Conservation (phyloP, 2,113 vertebrate species). For the Emydura subglobosa region DNA sequence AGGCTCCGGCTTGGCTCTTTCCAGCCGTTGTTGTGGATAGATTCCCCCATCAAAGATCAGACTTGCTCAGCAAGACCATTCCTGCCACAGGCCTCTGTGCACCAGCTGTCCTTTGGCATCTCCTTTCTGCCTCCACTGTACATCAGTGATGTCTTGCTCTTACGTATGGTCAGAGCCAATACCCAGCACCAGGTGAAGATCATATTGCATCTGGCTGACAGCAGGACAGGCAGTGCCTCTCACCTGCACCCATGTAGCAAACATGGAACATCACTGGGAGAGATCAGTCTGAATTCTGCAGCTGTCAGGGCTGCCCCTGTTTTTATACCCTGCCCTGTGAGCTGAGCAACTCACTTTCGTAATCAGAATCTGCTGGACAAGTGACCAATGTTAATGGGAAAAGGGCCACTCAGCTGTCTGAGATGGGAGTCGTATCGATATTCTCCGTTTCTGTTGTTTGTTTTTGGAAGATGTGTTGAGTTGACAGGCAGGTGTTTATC, state of each 20-base stretch:
- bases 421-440: not conserved
- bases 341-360: fast-evolving
- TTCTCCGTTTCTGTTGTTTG: not conserved
- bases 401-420: fast-evolving
- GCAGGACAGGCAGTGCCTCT: not conserved
- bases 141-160: not conserved
- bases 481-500: not conserved
- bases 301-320: not conserved
- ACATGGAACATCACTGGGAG: not conserved
- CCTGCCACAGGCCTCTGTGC: not conserved
- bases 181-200: not conserved
- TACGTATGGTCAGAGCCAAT: not conserved
- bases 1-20: not conserved
- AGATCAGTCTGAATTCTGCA: not conserved
- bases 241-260: no score
- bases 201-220: not conserved
- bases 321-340: not conserved
- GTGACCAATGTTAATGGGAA: not conserved
- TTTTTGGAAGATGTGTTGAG: not conserved
- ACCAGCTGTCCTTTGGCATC: not conserved
- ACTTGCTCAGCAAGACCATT: not conserved
- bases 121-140: not conserved
- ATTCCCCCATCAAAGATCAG: not conserved
- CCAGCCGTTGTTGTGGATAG: not conserved
- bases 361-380: fast-evolving